Evolutionary conservation across 2,113 vertebrate genomes (phyloP).

Genomic region (Sminthopsis crassicaudata): DNA sequence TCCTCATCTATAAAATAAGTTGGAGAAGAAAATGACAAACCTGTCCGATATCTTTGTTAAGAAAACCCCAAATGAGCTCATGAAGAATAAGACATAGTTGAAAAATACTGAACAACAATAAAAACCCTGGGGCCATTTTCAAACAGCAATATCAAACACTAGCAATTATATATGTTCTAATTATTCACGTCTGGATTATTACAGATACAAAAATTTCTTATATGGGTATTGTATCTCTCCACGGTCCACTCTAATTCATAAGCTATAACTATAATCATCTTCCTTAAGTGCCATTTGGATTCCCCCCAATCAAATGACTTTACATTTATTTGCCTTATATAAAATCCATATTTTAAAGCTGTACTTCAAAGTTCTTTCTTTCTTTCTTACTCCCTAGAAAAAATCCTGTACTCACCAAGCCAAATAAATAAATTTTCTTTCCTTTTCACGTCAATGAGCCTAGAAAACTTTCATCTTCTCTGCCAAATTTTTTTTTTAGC

Average conservation of each 20-base stretch:
- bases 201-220: not conserved
- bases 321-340: not conserved
- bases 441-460: not conserved
- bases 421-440: not conserved
- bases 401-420: not conserved
- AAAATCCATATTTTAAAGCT: not conserved
- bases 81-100: not conserved
- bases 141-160: not conserved
- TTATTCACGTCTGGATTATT: not conserved
- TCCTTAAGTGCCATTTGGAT: not conserved
- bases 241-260: not conserved
- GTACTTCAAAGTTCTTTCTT: not conserved
- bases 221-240: not conserved
- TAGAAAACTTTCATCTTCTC: not conserved
- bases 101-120: not conserved
- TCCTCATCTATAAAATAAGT: not conserved
- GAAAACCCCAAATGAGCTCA: not conserved
- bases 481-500: not conserved
- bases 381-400: not conserved
- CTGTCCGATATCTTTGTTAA: not conserved
- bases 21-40: not conserved
- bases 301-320: not conserved
- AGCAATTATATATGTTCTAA: not conserved
- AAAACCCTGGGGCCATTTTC: not conserved
- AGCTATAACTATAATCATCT: not conserved